phyloP scores from a whole-genome alignment of 1,140 invertebrate genomes.

The Drosophila sulfurigaster region DNA sequence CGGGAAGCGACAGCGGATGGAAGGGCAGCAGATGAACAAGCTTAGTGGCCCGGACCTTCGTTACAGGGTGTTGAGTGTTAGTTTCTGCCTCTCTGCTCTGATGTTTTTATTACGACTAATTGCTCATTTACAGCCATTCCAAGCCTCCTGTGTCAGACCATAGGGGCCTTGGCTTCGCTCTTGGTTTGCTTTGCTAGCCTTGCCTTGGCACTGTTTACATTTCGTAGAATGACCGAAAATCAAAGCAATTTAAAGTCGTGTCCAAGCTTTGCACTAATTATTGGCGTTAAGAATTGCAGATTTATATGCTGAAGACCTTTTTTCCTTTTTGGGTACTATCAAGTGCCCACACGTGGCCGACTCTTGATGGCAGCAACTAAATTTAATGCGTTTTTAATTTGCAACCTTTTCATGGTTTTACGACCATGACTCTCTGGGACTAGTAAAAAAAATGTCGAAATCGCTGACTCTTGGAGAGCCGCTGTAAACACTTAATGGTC shows the following conservation, averaged over 20 bases:
- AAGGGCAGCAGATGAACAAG: not conserved
- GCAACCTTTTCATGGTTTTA: constrained; percentile 60
- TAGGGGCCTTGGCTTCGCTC: too few species aligned
- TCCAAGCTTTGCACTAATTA: constrained; percentile 48
- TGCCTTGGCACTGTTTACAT: constrained; percentile 24
- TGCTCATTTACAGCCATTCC: constrained; percentile 68
- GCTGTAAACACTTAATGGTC: constrained; percentile 58
- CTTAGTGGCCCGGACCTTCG: constrained; percentile 24
- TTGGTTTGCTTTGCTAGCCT: too few species aligned
- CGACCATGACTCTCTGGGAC: constrained; percentile 21
- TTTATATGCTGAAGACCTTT: constrained; percentile 39
- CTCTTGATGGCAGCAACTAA: constrained; percentile 52
- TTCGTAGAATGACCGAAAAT: constrained; percentile 26
- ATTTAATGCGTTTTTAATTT: constrained; percentile 77
- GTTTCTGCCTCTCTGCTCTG: constrained; percentile 40
- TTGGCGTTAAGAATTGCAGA: constrained; percentile 47
- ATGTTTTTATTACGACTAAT: constrained; percentile 79
- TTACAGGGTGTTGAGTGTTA: constrained; percentile 40
- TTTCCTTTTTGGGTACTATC: constrained; percentile 35
- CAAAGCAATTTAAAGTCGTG: constrained; percentile 36
- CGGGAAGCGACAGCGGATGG: not conserved
- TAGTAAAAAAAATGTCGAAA: constrained; percentile 52
- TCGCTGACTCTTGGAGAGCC: constrained; percentile 54
- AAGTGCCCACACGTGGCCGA: constrained; percentile 57
- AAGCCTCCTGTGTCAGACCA: not conserved